These are phyloP conservation scores for Candidula unifasciata DNA, from an alignment of 2,888 invertebrate species.

Conservation along the genomic window DNA sequence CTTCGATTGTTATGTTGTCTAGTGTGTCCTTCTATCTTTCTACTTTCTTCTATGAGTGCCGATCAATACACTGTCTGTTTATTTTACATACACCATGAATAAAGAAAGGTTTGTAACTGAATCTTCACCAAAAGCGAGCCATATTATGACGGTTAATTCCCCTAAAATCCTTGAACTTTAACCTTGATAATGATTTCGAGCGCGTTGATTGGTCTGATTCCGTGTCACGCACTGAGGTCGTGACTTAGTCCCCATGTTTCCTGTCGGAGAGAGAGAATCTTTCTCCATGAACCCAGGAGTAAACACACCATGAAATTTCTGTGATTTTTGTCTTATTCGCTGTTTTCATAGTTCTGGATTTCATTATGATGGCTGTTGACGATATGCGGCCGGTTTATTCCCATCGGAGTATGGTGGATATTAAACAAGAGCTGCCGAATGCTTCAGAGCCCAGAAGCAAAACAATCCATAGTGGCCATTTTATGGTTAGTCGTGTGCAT, in stretches of 20 bases:
- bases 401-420: constrained; percentile 51
- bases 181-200: background rate
- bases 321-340: background rate
- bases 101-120: background rate
- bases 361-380: constrained; percentile 55
- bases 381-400: constrained; percentile 41
- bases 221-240: constrained; percentile 52
- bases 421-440: constrained; percentile 45
- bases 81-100: too few relatives aligned
- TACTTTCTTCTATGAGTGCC: too few relatives aligned
- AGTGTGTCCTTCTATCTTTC: too few relatives aligned
- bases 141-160: constrained; percentile 15
- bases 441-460: constrained; percentile 3
- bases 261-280: background rate
- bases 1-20: too few relatives aligned
- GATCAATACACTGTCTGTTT: too few relatives aligned
- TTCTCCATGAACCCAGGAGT: background rate
- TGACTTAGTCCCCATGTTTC: constrained; percentile 31
- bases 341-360: background rate
- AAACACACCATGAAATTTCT: background rate
- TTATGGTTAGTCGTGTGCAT: constrained; percentile 98
- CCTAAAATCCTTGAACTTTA: constrained; percentile 48
- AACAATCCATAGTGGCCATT: constrained; percentile 95
- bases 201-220: constrained; percentile 55
- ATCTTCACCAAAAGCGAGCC: background rate